Evolutionary conservation across 2,797 vertebrate genomes (phyloP).

Genomic region (Valencia hispanica): DNA sequence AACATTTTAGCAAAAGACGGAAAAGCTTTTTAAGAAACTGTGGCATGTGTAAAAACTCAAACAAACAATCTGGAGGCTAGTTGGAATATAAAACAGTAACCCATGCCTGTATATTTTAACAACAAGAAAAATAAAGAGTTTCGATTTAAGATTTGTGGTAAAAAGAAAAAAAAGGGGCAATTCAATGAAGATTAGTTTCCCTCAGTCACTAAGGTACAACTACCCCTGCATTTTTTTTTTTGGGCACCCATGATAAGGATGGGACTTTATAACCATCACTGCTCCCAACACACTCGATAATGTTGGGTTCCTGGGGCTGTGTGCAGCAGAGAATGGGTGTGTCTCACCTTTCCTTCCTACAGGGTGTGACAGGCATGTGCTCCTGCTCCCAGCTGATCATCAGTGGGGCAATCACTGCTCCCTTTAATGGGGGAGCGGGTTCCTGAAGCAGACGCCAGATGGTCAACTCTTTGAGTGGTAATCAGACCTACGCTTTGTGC

Average conservation of each 20-base stretch:
- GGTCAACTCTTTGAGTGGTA: no score
- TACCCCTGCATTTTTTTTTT: background rate
- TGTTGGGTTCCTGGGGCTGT: no score
- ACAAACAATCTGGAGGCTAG: background rate
- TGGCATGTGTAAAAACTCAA: background rate
- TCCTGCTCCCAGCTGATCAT: no score
- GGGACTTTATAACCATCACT: no score
- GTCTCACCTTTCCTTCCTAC: no score
- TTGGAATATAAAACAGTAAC: slow-evolving; percentile 10
- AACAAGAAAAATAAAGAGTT: background rate
- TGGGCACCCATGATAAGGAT: background rate
- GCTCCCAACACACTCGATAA: background rate
- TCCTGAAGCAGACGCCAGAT: no score
- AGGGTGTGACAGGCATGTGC: no score
- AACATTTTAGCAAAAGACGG: slow-evolving; percentile 6
- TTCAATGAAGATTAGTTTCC: background rate
- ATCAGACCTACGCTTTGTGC: no score
- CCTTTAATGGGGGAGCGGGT: no score
- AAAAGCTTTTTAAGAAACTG: slow-evolving; percentile 8
- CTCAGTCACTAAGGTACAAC: background rate
- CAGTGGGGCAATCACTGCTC: no score
- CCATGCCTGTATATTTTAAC: background rate
- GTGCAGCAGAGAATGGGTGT: no score
- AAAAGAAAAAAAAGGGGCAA: no score
- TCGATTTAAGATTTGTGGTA: background rate